Conservation (phyloP, 1,140 invertebrate species). For the Danaus melanippus region DNA sequence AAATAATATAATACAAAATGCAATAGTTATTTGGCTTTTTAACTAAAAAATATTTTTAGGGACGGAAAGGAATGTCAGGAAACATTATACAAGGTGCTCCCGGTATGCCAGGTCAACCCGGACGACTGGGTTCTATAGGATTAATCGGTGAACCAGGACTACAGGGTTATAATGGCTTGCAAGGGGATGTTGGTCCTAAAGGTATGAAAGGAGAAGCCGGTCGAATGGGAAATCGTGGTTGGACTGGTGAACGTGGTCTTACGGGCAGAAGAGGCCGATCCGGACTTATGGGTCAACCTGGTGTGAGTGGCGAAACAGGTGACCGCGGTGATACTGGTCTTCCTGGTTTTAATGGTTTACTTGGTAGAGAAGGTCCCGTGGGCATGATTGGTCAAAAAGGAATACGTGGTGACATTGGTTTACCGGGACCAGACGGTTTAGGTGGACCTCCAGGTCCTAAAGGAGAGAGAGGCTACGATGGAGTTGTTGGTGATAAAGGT, state of each 20-base stretch:
- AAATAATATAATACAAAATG: too few species aligned
- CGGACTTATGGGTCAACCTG: constrained; percentile 73
- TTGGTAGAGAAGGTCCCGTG: constrained; percentile 29
- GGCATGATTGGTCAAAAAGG: constrained; percentile 48
- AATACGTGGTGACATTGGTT: constrained; percentile 70
- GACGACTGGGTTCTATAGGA: constrained; percentile 63
- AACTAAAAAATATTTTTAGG: constrained; percentile 29
- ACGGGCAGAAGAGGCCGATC: constrained; percentile 67
- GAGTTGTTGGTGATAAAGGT: constrained; percentile 43
- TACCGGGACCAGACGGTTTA: constrained; percentile 72
- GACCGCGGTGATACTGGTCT: constrained; percentile 71
- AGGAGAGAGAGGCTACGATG: constrained; percentile 32
- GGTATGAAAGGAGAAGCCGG: constrained; percentile 69
- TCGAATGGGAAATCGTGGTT: constrained; percentile 53
- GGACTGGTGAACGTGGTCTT: constrained; percentile 53
- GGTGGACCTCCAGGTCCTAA: constrained; percentile 70
- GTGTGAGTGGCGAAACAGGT: constrained; percentile 72
- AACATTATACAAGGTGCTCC: constrained; percentile 44
- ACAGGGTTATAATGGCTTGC: constrained; percentile 56
- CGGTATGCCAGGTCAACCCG: constrained; percentile 65
- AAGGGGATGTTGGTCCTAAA: constrained; percentile 61
- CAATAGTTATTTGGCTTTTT: too few species aligned
- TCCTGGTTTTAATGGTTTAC: constrained; percentile 68
- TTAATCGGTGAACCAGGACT: constrained; percentile 70
- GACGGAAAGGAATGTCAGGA: constrained; percentile 59